Evolutionary conservation across 2,888 invertebrate species (phyloP), one percentile per base, ranked within the genome.

Genomic region (Catotricha subobsoleta): DNA sequence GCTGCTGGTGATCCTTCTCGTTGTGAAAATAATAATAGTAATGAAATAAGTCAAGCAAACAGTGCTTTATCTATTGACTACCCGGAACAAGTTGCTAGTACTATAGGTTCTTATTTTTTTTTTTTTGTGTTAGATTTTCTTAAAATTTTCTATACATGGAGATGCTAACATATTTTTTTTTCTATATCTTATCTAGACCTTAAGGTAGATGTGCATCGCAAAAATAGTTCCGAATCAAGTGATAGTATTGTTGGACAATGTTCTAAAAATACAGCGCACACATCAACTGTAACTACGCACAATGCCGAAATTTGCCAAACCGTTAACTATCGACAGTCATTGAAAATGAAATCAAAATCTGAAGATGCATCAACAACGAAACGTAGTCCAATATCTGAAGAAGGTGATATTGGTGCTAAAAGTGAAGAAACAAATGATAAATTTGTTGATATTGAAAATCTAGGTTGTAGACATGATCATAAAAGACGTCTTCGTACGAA

Each of bases 141-240:
- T 25, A 25, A 25, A 25, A 25, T 8, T 25, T 25, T 8, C 6
- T 8, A 8, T 25, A 10, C 6, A 25, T 25, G 25, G 10, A 25
- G 6, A 25, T 16, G 43, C 43, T 28, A 29, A 34, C n/a, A n/a
- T n/a, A n/a, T n/a, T n/a, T n/a, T n/a, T n/a, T n/a, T n/a, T n/a
- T n/a, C n/a, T n/a, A 8, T 20, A 30, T 18, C 9, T 2, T 31
- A 44, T 43, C 9, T 60, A 77, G 88, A 90, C 69, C 69, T 90
- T 50, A 87, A 88, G 69, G 90, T 87, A 44, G 90, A 91, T 64
- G 88, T 91, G 41, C 90, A 91, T 64, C 73, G 88, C 44, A 88
- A 87, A 58, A 86, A 87, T 58, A 87, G 86, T 54, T 86, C 86
- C 0, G 86, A 83, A 60, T 86, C 86, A 47, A 82, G 82, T 50